Evolutionary conservation across 1,140 invertebrate species (phyloP).

Genomic region (Tribolium madens): DNA sequence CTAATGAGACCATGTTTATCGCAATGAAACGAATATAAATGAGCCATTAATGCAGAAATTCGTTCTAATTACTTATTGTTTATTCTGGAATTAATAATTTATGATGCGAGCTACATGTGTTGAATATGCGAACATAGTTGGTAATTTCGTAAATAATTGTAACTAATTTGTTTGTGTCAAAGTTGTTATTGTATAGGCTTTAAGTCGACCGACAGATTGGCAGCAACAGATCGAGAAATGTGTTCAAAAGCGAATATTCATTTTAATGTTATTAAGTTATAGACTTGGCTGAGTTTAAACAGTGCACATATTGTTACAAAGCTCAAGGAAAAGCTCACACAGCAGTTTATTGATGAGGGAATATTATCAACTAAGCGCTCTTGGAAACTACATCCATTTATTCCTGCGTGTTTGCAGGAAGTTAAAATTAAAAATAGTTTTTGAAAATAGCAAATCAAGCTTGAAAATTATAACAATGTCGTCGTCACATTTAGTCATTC

Average conservation of each 20-base stretch:
- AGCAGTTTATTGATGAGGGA: constrained; percentile 3
- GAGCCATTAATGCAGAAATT: constrained; percentile 35
- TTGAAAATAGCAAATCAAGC: no score
- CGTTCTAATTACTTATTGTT: constrained; percentile 34
- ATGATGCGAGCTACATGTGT: constrained; percentile 23
- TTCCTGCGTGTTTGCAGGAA: background rate
- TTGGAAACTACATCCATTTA: constrained; percentile 12
- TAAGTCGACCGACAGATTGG: background rate
- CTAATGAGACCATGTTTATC: constrained; percentile 4
- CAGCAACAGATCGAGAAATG: constrained; percentile 11
- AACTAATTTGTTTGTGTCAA: constrained; percentile 33
- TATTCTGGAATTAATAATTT: constrained; percentile 35
- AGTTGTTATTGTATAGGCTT: constrained; percentile 5
- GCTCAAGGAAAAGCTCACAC: constrained; percentile 8
- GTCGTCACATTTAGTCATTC: no score
- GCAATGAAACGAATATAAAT: constrained; percentile 38
- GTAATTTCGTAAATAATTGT: constrained; percentile 30
- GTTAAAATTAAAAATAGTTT: background rate
- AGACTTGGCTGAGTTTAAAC: background rate
- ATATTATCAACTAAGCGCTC: constrained; percentile 27
- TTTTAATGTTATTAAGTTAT: constrained; percentile 21
- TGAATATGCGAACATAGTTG: constrained; percentile 34
- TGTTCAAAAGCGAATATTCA: constrained; percentile 28
- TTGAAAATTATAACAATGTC: no score
- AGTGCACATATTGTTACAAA: constrained; percentile 14